phyloP scores from a whole-genome alignment of 1,140 invertebrate species.

The Drosophila virilis region DNA sequence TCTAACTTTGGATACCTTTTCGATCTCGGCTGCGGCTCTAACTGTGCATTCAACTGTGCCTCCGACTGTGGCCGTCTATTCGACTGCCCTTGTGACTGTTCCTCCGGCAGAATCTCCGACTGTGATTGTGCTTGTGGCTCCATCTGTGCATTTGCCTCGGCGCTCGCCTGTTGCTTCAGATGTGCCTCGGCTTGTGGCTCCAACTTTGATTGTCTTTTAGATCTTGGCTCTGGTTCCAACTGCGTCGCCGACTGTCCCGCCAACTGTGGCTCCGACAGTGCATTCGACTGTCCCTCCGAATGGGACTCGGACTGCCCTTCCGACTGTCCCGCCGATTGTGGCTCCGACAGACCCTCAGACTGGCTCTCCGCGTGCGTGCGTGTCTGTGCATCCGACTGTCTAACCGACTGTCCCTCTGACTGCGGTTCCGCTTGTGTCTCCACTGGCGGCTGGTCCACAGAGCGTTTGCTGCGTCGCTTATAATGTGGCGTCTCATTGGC shows the following conservation, averaged over 20 bases:
- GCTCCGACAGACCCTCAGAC: background rate
- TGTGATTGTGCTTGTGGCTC: background rate
- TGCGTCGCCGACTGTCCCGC: background rate
- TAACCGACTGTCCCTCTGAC: background rate
- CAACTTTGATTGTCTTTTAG: background rate
- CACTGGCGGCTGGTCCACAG: slow-evolving; percentile 5
- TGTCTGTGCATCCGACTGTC: background rate
- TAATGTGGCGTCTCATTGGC: background rate
- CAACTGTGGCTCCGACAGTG: background rate
- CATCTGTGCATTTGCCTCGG: background rate
- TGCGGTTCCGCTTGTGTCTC: background rate
- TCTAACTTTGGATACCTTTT: background rate
- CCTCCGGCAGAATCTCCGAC: too few species aligned
- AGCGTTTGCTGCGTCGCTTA: slow-evolving; percentile 28
- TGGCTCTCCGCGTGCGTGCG: background rate
- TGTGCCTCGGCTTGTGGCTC: background rate
- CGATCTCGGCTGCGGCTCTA: background rate
- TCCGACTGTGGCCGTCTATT: background rate
- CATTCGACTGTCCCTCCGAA: background rate
- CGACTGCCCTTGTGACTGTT: too few species aligned
- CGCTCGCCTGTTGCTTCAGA: too few species aligned
- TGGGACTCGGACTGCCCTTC: background rate
- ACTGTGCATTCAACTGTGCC: background rate
- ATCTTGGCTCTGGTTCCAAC: background rate
- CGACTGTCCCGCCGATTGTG: background rate